Evolutionary conservation across 1,140 invertebrate genomes (phyloP), one percentile per base, ranked within the genome.

Genomic region (Ostrea denselamellosa): DNA sequence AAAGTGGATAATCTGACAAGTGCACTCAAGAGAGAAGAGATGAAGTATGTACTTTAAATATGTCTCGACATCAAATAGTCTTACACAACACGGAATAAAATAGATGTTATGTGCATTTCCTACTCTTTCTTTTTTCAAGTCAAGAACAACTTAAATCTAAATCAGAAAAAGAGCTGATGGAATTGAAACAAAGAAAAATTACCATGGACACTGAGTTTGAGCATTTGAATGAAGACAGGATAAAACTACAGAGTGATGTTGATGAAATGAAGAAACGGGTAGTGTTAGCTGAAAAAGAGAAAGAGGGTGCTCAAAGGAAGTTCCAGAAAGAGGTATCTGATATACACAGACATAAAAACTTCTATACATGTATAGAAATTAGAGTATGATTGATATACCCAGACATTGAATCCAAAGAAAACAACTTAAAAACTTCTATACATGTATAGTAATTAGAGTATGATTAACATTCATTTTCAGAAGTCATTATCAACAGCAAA

Each of bases 221-320:
- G 65, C 86, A 89, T 62, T 65, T 90, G 14, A 93, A 92, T 84
- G 93, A 94, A 22, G 94, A 94, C 22, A 87, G 93, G 10, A 44
- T 94, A 56, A 85, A 82, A 56, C 82, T 92, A 34, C 83, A 91
- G 8, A 92, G 94, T 87, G 90, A 93, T 56, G 88, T 92, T 14
- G 93, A 95, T 90, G 92, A 93, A 22, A 85, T 94, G 77, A 93
- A 94, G 90, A 92, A 92, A 62, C 88, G 90, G 54, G 83, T 94
- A 52, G 86, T 88, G 65, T 10, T 86, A 44, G 90, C 91, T 10
- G 85, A 92, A 34, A 91, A 93, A 85, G 94, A 94, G 83, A 93
- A 92, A 71, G 93, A 94, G 34, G 85, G 89, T n/a, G 92, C 92
- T 12, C 88, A 91, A 3, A 89, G 93, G 17, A 94, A 94, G 89